A percentile compares a stretch with the other conserved stretches of the same genome.
phyloP scores from a whole-genome alignment of 2,888 invertebrate species.

The Autographa gamma region DNA sequence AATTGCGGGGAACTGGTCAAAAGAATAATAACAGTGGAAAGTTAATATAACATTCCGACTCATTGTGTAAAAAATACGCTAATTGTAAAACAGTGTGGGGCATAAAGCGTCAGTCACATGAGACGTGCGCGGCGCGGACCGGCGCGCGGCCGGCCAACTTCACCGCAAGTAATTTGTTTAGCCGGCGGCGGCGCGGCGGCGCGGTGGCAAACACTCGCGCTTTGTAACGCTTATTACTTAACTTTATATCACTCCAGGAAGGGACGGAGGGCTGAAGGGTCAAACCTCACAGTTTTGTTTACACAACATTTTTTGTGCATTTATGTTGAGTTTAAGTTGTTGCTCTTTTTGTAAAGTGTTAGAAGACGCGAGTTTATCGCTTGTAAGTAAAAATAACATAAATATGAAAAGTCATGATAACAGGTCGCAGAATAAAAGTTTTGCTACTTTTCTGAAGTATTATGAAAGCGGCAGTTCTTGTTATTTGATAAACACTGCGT shows the following conservation, averaged over 20 bases:
- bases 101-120: slow-evolving; percentile 14
- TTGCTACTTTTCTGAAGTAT: background rate
- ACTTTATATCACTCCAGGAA: slow-evolving; percentile 46
- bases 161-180: slow-evolving; percentile 57
- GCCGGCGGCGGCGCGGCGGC: slow-evolving; percentile 18
- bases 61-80: slow-evolving; percentile 7
- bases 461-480: background rate
- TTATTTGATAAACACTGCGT: background rate
- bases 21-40: background rate
- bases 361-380: slow-evolving; percentile 12
- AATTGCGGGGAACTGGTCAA: background rate
- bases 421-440: background rate
- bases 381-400: slow-evolving; percentile 5
- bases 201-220: slow-evolving; percentile 18
- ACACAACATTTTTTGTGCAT: slow-evolving; percentile 30
- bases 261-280: slow-evolving; percentile 19
- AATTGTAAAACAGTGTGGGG: slow-evolving; percentile 8
- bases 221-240: slow-evolving; percentile 52
- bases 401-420: no score
- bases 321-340: slow-evolving; percentile 16
- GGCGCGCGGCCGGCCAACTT: slow-evolving; percentile 20
- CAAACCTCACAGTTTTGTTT: slow-evolving; percentile 35
- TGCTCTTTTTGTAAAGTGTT: slow-evolving; percentile 11
- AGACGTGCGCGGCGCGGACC: slow-evolving; percentile 2
- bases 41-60: background rate